Base-by-base conservation (phyloP, 1,140 invertebrate species). In the Brachionus plicatilis region DNA sequence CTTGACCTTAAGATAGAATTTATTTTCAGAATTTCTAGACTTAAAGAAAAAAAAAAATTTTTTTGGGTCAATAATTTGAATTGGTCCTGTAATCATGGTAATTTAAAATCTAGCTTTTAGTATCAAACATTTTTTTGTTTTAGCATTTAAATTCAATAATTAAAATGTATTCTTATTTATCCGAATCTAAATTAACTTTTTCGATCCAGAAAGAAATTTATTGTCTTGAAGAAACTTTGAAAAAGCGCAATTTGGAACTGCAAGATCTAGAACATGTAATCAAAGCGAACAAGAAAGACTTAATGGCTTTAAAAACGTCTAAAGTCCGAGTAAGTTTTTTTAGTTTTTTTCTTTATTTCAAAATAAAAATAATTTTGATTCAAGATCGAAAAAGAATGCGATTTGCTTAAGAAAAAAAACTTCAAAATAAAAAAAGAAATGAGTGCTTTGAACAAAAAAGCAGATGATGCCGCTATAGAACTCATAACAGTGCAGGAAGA, bases 361-460 rank as follows among this genome's bases (percentile, higher is more conserved):
- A 12, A 14, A 29, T 12, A 24, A 12, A 14, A 14, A 7, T 68
- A n/a, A 29, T 8, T 47, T 78, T 41, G 17, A 14, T n/a, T 17
- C 3, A 65, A 82, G 33, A 29, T 9, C 53, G 79, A 82, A 65
- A 60, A 68, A 29, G 53, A 82, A 41, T 65, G 33, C 33, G 53
- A 82, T 56, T 12, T 20, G 1, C 24, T 65, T 33, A 45, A 65
- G 37, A 82, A 82, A 11, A 60, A 68, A 82, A 82, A 82, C 14
- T 11, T 5, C 0, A 82, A 82, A 37, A 11, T 82, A 12, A 68
- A 60, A 41, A 82, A 65, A 82, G 79, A 82, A 27, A 45, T 68
- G 79, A 45, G 37, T 11, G 9, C 33, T 12, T 65, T 82, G 24
- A 82, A 82, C 33, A 82, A 82, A 82, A 60, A 65, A 82, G 79